Evolutionary conservation across 2,888 invertebrate genomes (phyloP), one percentile per base, ranked within the genome.

Genomic region (Ganaspis brasiliensis): DNA sequence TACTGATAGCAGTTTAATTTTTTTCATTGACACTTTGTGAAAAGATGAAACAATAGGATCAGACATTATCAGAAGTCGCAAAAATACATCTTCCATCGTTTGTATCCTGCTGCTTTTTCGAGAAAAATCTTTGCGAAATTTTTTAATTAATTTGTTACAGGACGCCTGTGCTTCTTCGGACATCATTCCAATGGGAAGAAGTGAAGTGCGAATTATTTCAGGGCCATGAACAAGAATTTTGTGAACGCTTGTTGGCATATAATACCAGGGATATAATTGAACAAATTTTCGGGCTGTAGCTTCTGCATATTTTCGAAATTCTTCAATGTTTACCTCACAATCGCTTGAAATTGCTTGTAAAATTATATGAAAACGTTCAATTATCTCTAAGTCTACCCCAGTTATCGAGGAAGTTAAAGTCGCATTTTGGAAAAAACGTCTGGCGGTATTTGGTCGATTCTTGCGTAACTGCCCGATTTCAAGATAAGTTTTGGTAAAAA

Each of bases 381-480:
- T 75, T 37, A 77, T 49, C n/a, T 77, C 49, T 63, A 75, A 57
- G 40, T 79, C 40, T n/a, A 79, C 67, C 24, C 72, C 72, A 24
- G 67, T 63, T 63, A 79, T 76, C 35, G n/a, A 61, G 16, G 74
- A 49, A 55, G 79, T 61, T 12, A 61, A 19, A n/a, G 12, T 61
- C 0, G 71, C 57, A 52, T 73, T 79, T 75, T 77, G n/a, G 40
- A 79, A 79, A 75, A 77, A 77, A 31, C 72, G 57, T 37, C 77
- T 57, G 16, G 75, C 75, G 19, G 79, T 78, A 73, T 81, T n/a
- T n/a, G n/a, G n/a, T n/a, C n/a, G n/a, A n/a, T n/a, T n/a, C n/a
- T n/a, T n/a, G n/a, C n/a, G n/a, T n/a, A n/a, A n/a, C n/a, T n/a
- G n/a, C n/a, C n/a, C n/a, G n/a, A n/a, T n/a, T n/a, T n/a, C n/a